A percentile compares a stretch with the other conserved stretches of the same genome.
These are phyloP conservation scores for Pomatorhinus ruficollis DNA, from an alignment of 2,113 vertebrate species.

Conservation along the genomic window DNA sequence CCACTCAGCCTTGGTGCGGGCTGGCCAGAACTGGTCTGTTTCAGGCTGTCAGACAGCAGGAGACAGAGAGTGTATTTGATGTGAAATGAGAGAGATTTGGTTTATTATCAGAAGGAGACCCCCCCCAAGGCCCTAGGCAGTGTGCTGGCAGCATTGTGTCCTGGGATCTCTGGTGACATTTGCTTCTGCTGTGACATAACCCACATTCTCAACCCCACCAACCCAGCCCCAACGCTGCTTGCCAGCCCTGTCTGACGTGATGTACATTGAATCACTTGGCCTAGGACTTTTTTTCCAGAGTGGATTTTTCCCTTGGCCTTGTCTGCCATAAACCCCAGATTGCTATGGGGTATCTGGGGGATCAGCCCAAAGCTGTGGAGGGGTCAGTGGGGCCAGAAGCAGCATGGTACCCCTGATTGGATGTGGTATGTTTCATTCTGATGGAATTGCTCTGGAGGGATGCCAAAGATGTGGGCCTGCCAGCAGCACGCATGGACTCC, in stretches of 20 bases:
- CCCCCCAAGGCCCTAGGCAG: fast-evolving
- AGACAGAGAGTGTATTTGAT: background rate
- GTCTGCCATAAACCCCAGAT: background rate
- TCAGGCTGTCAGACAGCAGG: background rate
- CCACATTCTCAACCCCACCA: fast-evolving
- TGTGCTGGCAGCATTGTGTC: background rate
- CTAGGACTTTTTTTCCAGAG: background rate
- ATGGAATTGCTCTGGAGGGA: background rate
- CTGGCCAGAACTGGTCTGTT: fast-evolving
- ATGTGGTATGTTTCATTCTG: fast-evolving
- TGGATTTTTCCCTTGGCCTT: background rate
- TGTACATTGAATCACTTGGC: background rate
- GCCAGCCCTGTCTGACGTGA: background rate
- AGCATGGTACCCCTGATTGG: fast-evolving
- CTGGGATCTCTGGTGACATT: background rate
- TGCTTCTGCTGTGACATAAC: background rate
- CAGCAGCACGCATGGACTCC: background rate
- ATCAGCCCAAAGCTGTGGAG: fast-evolving
- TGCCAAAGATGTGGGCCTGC: background rate
- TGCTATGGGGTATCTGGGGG: background rate
- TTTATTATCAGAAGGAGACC: background rate
- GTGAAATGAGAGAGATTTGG: background rate
- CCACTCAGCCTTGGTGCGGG: fast-evolving
- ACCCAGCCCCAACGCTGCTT: fast-evolving
- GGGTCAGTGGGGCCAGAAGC: background rate